phyloP scores from a whole-genome alignment of 2,888 invertebrate genomes.

The Danaus chrysippus region DNA sequence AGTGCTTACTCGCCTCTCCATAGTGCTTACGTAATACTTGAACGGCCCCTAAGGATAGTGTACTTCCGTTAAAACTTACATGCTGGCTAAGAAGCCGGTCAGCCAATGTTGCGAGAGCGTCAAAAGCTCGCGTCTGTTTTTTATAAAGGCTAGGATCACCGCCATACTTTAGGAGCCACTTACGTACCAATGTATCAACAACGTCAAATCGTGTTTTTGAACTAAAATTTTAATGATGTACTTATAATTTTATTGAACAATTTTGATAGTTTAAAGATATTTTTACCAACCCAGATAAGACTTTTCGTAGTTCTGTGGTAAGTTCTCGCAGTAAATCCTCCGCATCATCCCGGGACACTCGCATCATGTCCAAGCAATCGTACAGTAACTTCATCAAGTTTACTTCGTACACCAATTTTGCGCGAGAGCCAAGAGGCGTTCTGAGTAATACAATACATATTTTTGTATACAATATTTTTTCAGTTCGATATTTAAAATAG shows the following conservation, averaged over 20 bases:
- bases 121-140: constrained; percentile 64
- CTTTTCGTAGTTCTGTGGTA: constrained; percentile 48
- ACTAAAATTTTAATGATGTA: constrained; percentile 36
- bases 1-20: no score
- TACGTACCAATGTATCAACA: constrained; percentile 54
- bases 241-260: not conserved
- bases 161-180: constrained; percentile 60
- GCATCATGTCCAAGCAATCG: constrained; percentile 63
- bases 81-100: constrained; percentile 61
- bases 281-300: constrained; percentile 54
- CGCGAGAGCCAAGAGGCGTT: constrained; percentile 50
- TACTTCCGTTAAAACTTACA: constrained; percentile 38
- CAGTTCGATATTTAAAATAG: no score
- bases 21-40: no score
- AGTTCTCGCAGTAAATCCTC: constrained; percentile 51
- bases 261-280: not conserved
- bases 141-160: constrained; percentile 66
- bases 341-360: constrained; percentile 50
- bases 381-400: constrained; percentile 58
- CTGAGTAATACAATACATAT: constrained; percentile 36
- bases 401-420: constrained; percentile 44
- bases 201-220: constrained; percentile 58
- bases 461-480: no score
- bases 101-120: constrained; percentile 57
- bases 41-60: no score